Base-by-base conservation (phyloP, 2,113 vertebrate species). In the Amphiprion ocellaris region DNA sequence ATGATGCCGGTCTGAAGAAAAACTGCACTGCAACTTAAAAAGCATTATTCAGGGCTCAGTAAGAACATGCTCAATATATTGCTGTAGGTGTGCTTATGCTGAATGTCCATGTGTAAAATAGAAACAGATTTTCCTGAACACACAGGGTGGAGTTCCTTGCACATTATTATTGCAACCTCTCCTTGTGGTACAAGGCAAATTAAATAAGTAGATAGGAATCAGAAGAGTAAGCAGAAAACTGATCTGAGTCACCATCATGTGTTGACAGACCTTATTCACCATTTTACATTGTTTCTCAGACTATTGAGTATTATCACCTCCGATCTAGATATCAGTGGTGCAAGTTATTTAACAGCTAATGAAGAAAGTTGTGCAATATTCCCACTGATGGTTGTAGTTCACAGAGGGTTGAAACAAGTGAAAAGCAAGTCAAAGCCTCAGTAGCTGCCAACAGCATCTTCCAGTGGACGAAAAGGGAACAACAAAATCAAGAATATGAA, bases 221-320 rank as follows among this genome's bases (percentile, higher is more conserved):
- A 62, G 28, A 77, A 16, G 47, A 80, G 69, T 55, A 19, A 84
- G 69, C 70, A 73, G 78, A 72, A 82, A 69, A 21, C 50, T 58
- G 41, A 77, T 62, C 44, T 16, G 23, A 74, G 60, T 62, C 19
- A 55, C 12, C 14, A 17, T 69, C 11, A 61, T 6, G 56, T 70
- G 74, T 10, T 46, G 41, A 60, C 69, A 63, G 19, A 69, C 10
- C 46, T 44, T 71, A 30, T 62, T 72, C 17, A 44, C 16, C 2
- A 21, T 47, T n/a, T 46, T 5, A 68, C 52, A 28, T 41, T 46
- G 33, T 28, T 39, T 66, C n/a, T n/a, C 39, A 64, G 8, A 44
- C 23, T 30, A 9, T 23, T 0, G 67, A 44, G 23, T 21, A 60
- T 30, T 28, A 17, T 63, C 52, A 81, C 33, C 50, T 59, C 19